phyloP scores from a whole-genome alignment of 2,797 vertebrate species.

The Chelon auratus region DNA sequence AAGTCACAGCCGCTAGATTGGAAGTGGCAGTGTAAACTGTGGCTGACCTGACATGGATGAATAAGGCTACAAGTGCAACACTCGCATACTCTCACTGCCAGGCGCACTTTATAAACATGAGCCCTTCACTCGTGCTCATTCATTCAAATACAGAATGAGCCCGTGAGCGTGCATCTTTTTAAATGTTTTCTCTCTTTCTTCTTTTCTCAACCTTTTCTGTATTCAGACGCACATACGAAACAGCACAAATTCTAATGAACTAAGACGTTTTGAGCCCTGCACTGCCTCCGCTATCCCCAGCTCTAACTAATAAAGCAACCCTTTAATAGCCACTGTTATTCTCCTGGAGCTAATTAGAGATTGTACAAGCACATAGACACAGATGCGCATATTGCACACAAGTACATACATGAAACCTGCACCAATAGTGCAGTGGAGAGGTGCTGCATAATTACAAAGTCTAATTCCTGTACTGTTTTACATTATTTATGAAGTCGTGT shows the following conservation, averaged over 20 bases:
- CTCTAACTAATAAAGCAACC: slow-evolving; percentile 53
- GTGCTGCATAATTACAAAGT: slow-evolving; percentile 78
- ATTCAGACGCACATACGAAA: slow-evolving; percentile 13
- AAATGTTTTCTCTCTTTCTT: slow-evolving; percentile 26
- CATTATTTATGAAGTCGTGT: slow-evolving; percentile 81
- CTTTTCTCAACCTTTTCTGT: slow-evolving; percentile 10
- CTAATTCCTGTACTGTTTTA: slow-evolving; percentile 77
- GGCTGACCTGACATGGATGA: slow-evolving; percentile 52
- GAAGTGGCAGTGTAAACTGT: slow-evolving; percentile 58
- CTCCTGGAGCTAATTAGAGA: slow-evolving; percentile 74
- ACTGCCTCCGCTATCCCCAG: slow-evolving; percentile 32
- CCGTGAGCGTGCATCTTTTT: slow-evolving; percentile 29
- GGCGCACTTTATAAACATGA: slow-evolving; percentile 53
- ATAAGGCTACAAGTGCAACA: slow-evolving; percentile 55
- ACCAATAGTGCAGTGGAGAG: slow-evolving; percentile 49
- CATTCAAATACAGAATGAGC: slow-evolving; percentile 33
- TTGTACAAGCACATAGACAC: slow-evolving; percentile 48
- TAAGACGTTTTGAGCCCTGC: slow-evolving; percentile 20
- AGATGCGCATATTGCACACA: slow-evolving; percentile 18
- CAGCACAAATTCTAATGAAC: slow-evolving; percentile 52
- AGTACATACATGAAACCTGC: slow-evolving; percentile 50
- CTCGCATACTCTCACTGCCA: slow-evolving; percentile 33
- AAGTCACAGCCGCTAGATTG: slow-evolving; percentile 43
- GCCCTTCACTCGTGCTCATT: slow-evolving; percentile 44
- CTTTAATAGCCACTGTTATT: slow-evolving; percentile 65